Base-by-base conservation (phyloP, 2,888 invertebrate species). In the Melipona beecheii region DNA sequence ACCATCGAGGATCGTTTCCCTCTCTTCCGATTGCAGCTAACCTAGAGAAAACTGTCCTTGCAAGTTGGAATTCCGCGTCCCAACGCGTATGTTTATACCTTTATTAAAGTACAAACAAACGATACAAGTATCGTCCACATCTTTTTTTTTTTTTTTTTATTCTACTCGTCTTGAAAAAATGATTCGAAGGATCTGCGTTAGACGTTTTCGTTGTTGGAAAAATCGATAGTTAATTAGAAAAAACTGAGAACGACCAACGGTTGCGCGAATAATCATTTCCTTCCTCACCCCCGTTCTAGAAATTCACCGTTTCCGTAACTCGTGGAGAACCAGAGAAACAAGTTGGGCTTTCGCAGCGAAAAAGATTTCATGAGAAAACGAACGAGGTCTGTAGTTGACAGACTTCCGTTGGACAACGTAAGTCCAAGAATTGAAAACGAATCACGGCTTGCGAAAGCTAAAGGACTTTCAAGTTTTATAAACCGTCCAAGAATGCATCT, bases 1-100 rank as follows among this genome's bases (percentile, higher is more conserved):
- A 75, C 87, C 85, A 89, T 91, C 91, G 90, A 91, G 90, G 90
- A 89, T 79, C 73, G 56, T 50, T 52, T 49, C 69, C 49, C 36
- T 60, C 52, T 11, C 43, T 19, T 50, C 66, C 21, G 43, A 36
- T 17, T 21, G 36, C 43, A 78, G n/a, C 43, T 49, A 54, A 75
- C 62, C 5, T 11, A 17, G 31, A 60, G 43, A 17, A 31, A 49
- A 36, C 49, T 19, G 24, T 15, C 36, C 52, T 21, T 24, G 36
- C 52, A 64, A 31, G 19, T 24, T 64, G 2, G 21, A 19, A 31
- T 50, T 52, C 15, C 27, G n/a, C 24, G 19, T 52, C 27, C 24
- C 54, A 21, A 36, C 2, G 27, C 73, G 15, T 49, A 56, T 24
- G 58, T 66, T n/a, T n/a, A n/a, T 50, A 36, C 2, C 50, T 64